phyloP scores from a whole-genome alignment of 2,113 vertebrate genomes.

The Tursiops truncatus region DNA sequence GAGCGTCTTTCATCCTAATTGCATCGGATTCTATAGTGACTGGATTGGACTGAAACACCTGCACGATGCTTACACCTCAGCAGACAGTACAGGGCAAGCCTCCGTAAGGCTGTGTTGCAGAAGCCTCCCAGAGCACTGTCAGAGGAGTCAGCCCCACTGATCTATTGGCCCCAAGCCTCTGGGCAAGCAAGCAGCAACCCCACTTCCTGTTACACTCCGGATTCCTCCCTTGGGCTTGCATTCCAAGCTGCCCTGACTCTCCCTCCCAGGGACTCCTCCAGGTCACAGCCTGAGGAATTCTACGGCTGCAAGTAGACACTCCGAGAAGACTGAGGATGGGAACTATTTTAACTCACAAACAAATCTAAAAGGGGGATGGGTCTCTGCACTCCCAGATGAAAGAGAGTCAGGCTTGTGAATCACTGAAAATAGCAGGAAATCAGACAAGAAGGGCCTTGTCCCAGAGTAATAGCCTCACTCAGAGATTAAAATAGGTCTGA shows the following conservation, averaged over 20 bases:
- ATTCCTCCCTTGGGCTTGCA: neutral
- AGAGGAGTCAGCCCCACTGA: neutral
- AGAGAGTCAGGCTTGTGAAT: conserved; percentile 68
- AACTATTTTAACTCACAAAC: conserved; percentile 63
- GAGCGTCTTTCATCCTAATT: neutral
- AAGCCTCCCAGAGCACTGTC: neutral
- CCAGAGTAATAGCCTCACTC: conserved; percentile 58
- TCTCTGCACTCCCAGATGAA: conserved; percentile 57
- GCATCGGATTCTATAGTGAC: neutral
- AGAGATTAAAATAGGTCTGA: conserved; percentile 77
- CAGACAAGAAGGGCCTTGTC: conserved; percentile 74
- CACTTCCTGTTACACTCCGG: neutral
- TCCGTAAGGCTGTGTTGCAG: rapidly evolving
- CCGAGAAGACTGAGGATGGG: neutral
- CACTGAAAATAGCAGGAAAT: conserved; percentile 72
- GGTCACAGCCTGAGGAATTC: conserved; percentile 12
- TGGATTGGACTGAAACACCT: neutral
- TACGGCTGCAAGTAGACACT: conserved; percentile 20
- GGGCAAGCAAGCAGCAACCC: neutral
- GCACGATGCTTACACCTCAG: rapidly evolving
- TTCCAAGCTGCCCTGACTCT: neutral
- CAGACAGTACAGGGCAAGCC: neutral
- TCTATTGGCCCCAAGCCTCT: neutral
- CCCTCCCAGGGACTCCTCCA: neutral
- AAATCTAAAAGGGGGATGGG: conserved; percentile 51